Conservation (phyloP, 2,113 vertebrate species). For the Columbina picui region DNA sequence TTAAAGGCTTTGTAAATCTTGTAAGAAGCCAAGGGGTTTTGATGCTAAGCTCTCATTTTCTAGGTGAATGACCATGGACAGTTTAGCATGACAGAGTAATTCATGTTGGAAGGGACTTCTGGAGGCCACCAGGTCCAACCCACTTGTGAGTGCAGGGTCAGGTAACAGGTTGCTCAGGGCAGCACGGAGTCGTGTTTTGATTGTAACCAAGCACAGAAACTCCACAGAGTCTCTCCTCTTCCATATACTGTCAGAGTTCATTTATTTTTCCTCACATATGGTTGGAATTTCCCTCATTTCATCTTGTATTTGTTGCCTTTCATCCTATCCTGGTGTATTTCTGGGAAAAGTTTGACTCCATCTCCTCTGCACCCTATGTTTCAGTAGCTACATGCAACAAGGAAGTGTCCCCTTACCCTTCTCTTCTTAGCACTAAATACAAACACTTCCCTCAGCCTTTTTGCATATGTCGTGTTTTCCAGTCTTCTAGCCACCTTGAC, state of each 20-base stretch:
- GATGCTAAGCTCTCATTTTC: neutral
- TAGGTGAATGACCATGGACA: neutral
- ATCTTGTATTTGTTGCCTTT: neutral
- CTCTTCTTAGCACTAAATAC: neutral
- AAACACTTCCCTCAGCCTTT: neutral
- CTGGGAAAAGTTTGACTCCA: neutral
- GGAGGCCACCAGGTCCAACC: neutral
- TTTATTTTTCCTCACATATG: neutral
- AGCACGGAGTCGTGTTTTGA: fast-evolving
- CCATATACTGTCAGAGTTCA: neutral
- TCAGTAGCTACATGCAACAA: neutral
- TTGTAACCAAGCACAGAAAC: neutral
- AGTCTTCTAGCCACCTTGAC: neutral
- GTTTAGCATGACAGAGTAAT: neutral
- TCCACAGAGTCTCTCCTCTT: neutral
- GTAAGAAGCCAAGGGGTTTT: neutral
- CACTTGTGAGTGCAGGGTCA: neutral
- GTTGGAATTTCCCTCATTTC: neutral
- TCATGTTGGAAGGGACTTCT: neutral
- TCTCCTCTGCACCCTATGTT: neutral
- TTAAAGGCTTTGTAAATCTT: neutral
- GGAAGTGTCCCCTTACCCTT: neutral
- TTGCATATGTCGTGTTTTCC: neutral
- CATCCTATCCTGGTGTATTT: neutral
- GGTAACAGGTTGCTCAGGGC: neutral